Evolutionary conservation across 2,888 invertebrate genomes (phyloP).

Genomic region (Agrotis segetum): DNA sequence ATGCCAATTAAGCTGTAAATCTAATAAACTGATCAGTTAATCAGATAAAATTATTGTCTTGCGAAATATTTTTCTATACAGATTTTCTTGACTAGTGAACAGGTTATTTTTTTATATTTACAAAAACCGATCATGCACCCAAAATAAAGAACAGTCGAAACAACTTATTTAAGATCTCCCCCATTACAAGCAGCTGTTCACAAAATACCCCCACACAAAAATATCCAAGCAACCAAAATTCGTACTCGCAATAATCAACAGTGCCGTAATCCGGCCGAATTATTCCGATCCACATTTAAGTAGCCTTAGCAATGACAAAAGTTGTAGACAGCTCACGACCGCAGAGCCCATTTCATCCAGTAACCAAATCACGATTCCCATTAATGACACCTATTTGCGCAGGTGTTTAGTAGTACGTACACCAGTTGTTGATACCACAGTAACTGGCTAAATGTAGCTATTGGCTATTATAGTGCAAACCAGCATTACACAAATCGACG

Average conservation of each 20-base stretch:
- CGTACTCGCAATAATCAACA: slow-evolving; percentile 30
- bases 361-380: slow-evolving; percentile 66
- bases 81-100: too few relatives aligned
- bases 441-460: slow-evolving; percentile 55
- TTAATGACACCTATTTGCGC: slow-evolving; percentile 62
- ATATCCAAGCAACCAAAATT: slow-evolving; percentile 16
- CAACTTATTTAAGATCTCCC: neutral
- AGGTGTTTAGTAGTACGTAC: slow-evolving; percentile 65
- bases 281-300: slow-evolving; percentile 50
- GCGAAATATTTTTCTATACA: too few relatives aligned
- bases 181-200: neutral
- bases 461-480: slow-evolving; percentile 56
- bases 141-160: too few relatives aligned
- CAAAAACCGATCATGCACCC: neutral
- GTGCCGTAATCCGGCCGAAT: slow-evolving; percentile 32
- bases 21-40: too few relatives aligned
- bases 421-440: slow-evolving; percentile 56
- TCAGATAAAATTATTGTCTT: too few relatives aligned
- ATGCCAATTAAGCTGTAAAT: too few relatives aligned
- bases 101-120: too few relatives aligned
- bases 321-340: slow-evolving; percentile 57
- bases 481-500: slow-evolving; percentile 58
- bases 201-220: slow-evolving; percentile 2
- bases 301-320: slow-evolving; percentile 45
- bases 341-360: slow-evolving; percentile 54